Base-by-base conservation (phyloP, 1,140 invertebrate genomes). In the Goniozus legneri region DNA sequence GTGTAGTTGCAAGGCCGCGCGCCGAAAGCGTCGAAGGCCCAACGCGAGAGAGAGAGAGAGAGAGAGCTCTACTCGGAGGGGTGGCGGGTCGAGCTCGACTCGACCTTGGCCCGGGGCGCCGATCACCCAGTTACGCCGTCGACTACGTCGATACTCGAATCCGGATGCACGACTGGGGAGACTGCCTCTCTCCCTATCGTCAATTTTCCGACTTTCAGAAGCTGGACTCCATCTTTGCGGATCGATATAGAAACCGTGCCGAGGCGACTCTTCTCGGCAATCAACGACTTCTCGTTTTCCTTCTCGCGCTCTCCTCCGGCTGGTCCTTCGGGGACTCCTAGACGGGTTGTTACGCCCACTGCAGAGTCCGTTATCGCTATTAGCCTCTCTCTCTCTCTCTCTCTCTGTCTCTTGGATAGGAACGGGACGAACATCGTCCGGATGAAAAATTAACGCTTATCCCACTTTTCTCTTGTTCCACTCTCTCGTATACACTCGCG, bases 191-290 rank as follows among this genome's bases (percentile, higher is more conserved):
- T 14, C 12, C 20, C 21, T 37, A 56, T 44, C n/a, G 31, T 35
- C 56, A 43, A 56, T 52, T 44, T 53, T 37, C 44, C 50, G 57
- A 63, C 53, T 61, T 64, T 62, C 61, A 54, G 54, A 58, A 57
- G 51, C 57, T 65, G 60, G 64, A 50, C 39, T 64, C 64, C 58
- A 67, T 66, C 55, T 64, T 63, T 57, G 54, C 44, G 62, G 69
- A 72, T 72, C 69, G 69, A 72, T 72, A 72, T 62, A 30, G n/a
- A n/a, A n/a, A 54, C 47, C 31, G 45, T 38, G 49, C 53, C 38
- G 30, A 39, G 15, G 27, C 24, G 37, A 53, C 47, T 37, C 44
- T 16, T 39, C 55, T 38, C 47, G 50, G 49, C 62, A 64, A 64
- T 67, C 52, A 57, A 40, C 59, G 52, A 50, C 43, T 54, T 41